A percentile compares a stretch with the other conserved stretches of the same genome.
These are phyloP conservation scores for Asteroscopus sphinx DNA, from an alignment of 2,888 invertebrate genomes.

Conservation along the genomic window DNA sequence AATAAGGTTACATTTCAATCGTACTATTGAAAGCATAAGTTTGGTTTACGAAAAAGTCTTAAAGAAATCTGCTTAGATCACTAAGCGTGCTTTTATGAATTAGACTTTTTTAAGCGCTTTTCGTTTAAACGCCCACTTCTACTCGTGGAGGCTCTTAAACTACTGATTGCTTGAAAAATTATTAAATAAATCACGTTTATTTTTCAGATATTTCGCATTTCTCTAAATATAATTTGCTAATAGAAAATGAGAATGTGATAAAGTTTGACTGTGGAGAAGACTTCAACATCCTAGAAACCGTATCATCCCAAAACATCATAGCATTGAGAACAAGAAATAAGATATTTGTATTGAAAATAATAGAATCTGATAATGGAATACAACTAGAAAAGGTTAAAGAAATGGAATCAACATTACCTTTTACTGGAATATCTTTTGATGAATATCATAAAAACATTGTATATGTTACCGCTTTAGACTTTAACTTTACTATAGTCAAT, in stretches of 20 bases:
- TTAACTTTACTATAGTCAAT: constrained; percentile 77
- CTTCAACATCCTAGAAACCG: constrained; percentile 79
- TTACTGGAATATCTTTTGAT: constrained; percentile 82
- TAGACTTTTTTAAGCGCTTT: no score
- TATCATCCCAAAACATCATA: constrained; percentile 72
- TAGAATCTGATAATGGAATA: constrained; percentile 56
- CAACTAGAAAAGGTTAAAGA: constrained; percentile 72
- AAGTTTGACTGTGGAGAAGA: constrained; percentile 72
- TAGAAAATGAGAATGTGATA: constrained; percentile 61
- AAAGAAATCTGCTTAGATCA: no score
- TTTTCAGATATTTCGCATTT: constrained; percentile 79
- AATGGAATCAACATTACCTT: constrained; percentile 74
- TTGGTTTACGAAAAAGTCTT: no score
- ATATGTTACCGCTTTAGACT: constrained; percentile 76
- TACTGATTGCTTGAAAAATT: no score
- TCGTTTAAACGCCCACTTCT: background rate
- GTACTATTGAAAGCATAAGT: no score
- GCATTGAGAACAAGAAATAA: constrained; percentile 78
- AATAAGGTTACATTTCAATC: no score
- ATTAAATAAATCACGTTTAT: no score
- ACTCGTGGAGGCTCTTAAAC: no score
- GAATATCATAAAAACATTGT: constrained; percentile 78
- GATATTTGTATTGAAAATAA: constrained; percentile 76
- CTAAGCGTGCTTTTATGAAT: no score
- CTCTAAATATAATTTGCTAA: constrained; percentile 62